These are phyloP conservation scores for Pollachius pollachius DNA, from an alignment of 2,113 vertebrate genomes.

Conservation along the genomic window DNA sequence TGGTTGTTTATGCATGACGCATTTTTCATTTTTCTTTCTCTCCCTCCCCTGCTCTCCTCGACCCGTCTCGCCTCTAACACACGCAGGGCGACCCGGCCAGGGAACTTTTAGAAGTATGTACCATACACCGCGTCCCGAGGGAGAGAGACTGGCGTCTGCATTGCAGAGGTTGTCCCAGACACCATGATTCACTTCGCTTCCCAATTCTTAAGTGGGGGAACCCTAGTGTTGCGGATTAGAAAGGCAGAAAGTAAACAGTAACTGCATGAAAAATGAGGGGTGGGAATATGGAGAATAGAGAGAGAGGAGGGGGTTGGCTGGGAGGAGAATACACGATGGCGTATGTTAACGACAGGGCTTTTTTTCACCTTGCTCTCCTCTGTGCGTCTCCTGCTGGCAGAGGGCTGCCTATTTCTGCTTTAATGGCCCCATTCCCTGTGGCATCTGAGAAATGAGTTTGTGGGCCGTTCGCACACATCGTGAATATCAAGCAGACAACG, in stretches of 20 bases:
- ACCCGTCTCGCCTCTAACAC: too few relatives aligned
- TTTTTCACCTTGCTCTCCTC: constrained; percentile 23
- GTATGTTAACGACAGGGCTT: constrained; percentile 12
- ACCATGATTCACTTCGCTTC: constrained; percentile 57
- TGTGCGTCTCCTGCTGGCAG: constrained; percentile 19
- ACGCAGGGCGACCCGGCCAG: constrained; percentile 27
- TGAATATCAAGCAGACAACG: constrained; percentile 41
- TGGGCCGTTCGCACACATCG: constrained; percentile 1
- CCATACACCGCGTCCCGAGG: neutral
- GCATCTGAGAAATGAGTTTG: constrained; percentile 49
- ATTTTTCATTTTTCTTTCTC: too few relatives aligned
- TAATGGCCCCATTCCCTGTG: constrained; percentile 21
- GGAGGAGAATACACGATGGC: neutral
- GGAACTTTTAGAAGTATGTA: neutral
- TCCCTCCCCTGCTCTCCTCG: too few relatives aligned
- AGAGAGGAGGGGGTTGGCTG: constrained; percentile 14
- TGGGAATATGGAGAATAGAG: constrained; percentile 3
- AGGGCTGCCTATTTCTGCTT: constrained; percentile 21
- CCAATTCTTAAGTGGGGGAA: constrained; percentile 34
- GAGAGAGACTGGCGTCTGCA: constrained; percentile 58
- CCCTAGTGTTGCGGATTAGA: neutral
- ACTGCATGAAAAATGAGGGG: neutral
- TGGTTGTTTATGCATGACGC: too few relatives aligned
- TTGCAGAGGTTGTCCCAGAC: constrained; percentile 71
- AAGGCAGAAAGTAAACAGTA: neutral